Evolutionary conservation across 2,888 invertebrate genomes (phyloP), one percentile per base, ranked within the genome.

Genomic region (Drosophila prostipennis): DNA sequence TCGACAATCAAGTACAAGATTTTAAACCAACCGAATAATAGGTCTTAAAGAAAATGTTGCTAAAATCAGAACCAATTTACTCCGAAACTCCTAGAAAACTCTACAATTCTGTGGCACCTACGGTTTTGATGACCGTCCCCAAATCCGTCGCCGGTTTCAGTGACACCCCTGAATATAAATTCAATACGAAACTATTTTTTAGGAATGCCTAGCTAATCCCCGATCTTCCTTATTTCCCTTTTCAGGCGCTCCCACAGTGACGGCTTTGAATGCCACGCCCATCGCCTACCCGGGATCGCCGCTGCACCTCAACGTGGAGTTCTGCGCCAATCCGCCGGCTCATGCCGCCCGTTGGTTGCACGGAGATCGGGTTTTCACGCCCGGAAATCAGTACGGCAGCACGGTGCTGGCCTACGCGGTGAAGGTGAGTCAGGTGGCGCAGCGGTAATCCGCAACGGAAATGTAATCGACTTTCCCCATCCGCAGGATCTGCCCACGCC

Each of bases 301-400:
- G 0, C 91, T 95, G 71, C 94, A 95, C 75, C 92, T 96, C 43
- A 93, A 94, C 42, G 95, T 95, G 77, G 95, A 96, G 90, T 95
- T 95, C 90, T 96, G 96, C 92, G 96, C 96, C 78, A 95, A 96
- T 92, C 96, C 96, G 3, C 93, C 94, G 6, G 92, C 92, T 11
- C 91, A 91, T 80, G 92, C 92, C 16, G 92, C 92, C 11, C 90
- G 92, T 63, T 92, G 92, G 92, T 69, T 92, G 53, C 92, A 92
- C 57, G 92, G 92, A 3, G 92, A 92, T 84, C 91, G 92, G 14
- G 91, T 92, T 45, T 92, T 92, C 58, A 92, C 92, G 52, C 92
- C 92, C 2, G 92, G 92, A 51, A 92, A 92, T 85, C 92, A 92
- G 77, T 92, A 92, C 69, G 92, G 92, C 68, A 91, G 87, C 76